Conservation (phyloP, 2,888 invertebrate species). For the Caenorhabditis japonica region DNA sequence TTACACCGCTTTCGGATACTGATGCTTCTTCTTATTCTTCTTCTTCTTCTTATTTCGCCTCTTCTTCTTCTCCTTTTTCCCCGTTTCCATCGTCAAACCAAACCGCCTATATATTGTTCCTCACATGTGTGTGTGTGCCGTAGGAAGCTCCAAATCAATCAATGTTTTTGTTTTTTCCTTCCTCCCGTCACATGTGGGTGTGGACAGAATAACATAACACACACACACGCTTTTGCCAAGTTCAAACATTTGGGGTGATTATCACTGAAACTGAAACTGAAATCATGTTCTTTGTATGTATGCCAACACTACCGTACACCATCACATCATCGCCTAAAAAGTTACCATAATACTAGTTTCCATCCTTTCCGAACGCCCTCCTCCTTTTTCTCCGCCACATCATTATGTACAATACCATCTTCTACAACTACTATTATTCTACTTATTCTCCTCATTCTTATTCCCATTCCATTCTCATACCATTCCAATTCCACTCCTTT, state of each 20-base stretch:
- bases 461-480: constrained; percentile 11
- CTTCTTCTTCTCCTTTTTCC: constrained; percentile 33
- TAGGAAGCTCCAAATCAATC: constrained; percentile 43
- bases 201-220: too few relatives aligned
- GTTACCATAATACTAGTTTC: constrained; percentile 52
- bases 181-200: too few relatives aligned
- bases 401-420: constrained; percentile 24
- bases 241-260: too few relatives aligned
- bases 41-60: constrained; percentile 28
- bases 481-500: constrained; percentile 12
- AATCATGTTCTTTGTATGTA: too few relatives aligned
- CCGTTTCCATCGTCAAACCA: too few relatives aligned
- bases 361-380: constrained; percentile 25
- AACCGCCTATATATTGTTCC: background rate
- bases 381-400: constrained; percentile 7
- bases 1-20: constrained; percentile 47
- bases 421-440: constrained; percentile 2
- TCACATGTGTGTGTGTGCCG: constrained; percentile 47
- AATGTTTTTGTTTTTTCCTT: constrained; percentile 41
- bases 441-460: constrained; percentile 1
- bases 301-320: too few relatives aligned
- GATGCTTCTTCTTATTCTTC: constrained; percentile 26
- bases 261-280: too few relatives aligned
- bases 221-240: too few relatives aligned
- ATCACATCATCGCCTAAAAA: constrained; percentile 45